These are phyloP conservation scores for Drosophila rubida DNA, from an alignment of 2,888 invertebrate genomes.

Conservation along the genomic window DNA sequence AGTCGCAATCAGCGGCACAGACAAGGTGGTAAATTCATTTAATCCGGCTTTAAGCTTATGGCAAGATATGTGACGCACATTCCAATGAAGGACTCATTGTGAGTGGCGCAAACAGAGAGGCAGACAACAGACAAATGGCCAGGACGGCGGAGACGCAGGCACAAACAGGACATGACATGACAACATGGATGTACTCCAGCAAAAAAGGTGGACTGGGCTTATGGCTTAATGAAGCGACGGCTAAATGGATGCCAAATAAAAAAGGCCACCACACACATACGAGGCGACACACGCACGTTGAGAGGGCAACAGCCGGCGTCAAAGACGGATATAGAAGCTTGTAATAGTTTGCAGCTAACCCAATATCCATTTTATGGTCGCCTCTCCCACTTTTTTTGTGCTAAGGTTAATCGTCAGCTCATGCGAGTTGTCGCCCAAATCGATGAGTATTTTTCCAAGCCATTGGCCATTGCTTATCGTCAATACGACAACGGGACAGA, in stretches of 20 bases:
- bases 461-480: slow-evolving; percentile 56
- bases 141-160: background rate
- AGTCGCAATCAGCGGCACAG: background rate
- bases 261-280: slow-evolving; percentile 21
- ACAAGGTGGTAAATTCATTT: slow-evolving; percentile 12
- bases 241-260: slow-evolving; percentile 59
- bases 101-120: background rate
- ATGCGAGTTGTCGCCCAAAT: slow-evolving; percentile 41
- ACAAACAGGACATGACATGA: slow-evolving; percentile 50
- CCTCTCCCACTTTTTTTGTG: background rate
- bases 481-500: slow-evolving; percentile 3
- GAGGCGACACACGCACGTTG: background rate
- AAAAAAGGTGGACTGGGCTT: slow-evolving; percentile 33
- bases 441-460: slow-evolving; percentile 63
- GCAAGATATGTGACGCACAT: slow-evolving; percentile 28
- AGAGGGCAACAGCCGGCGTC: slow-evolving; percentile 10
- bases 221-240: slow-evolving; percentile 75
- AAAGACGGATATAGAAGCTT: slow-evolving; percentile 44
- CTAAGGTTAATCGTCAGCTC: slow-evolving; percentile 20
- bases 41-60: slow-evolving; percentile 31
- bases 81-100: slow-evolving; percentile 6
- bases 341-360: slow-evolving; percentile 59
- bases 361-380: slow-evolving; percentile 12
- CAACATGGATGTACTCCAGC: slow-evolving; percentile 21
- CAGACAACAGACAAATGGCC: background rate